Evolutionary conservation across 2,113 vertebrate genomes (phyloP).

Genomic region (Aleadryas rufinucha): DNA sequence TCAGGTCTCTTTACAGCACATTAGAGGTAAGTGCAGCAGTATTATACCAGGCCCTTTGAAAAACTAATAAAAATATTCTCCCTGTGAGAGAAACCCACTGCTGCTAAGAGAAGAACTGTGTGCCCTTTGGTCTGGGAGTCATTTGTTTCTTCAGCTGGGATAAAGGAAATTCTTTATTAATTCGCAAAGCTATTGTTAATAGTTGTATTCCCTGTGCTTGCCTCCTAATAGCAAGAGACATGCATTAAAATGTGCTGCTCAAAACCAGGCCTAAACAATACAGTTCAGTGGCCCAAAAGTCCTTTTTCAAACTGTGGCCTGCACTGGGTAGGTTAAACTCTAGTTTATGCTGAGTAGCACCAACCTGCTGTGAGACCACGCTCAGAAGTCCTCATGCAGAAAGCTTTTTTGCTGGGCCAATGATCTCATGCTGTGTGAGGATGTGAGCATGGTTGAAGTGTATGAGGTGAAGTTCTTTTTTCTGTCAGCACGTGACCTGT

Average conservation of each 20-base stretch:
- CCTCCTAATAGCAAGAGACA: not conserved
- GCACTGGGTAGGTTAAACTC: not conserved
- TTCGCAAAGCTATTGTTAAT: not conserved
- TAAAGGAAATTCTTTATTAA: not conserved
- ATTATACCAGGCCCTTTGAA: not conserved
- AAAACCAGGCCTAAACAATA: not conserved
- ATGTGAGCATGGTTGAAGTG: not conserved
- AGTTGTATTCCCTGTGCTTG: not conserved
- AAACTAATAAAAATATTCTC: constrained; percentile 14
- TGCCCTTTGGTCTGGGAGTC: not conserved
- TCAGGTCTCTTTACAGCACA: not conserved
- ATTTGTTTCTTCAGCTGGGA: not conserved
- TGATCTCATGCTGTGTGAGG: not conserved
- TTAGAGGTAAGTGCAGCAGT: not conserved
- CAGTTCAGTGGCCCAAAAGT: not conserved
- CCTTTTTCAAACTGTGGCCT: not conserved
- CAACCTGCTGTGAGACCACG: not conserved
- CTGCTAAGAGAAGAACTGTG: not conserved
- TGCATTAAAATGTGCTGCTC: not conserved
- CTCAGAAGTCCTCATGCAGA: not conserved
- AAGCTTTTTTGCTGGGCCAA: not conserved
- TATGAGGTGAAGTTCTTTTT: not conserved
- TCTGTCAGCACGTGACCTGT: not conserved
- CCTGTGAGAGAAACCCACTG: not conserved
- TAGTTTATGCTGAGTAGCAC: fast-evolving